Base-by-base conservation (phyloP, 2,888 invertebrate genomes). In the Resseliella maxima region DNA sequence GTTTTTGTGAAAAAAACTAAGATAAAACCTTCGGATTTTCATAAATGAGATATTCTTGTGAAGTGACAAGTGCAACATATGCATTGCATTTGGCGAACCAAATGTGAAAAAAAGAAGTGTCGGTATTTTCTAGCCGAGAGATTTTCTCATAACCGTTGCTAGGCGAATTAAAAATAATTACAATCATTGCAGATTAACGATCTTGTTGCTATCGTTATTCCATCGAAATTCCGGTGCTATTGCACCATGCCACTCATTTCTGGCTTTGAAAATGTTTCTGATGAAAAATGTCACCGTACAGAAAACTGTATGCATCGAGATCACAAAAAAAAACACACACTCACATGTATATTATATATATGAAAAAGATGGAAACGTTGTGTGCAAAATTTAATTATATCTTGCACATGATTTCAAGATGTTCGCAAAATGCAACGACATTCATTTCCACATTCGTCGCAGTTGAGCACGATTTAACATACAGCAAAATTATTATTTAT, bases 51-150 rank as follows among this genome's bases (percentile, higher is more conserved):
- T 72, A 31, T 72, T 31, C 24, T 15, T 24, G 59, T 59, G 59
- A 59, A 59, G 72, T 72, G 72, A 72, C 72, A 72, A 72, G 72
- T 72, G 35, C 72, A 72, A 72, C 72, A 72, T 72, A 72, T 72
- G 72, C 72, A 35, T 15, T 72, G 31, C 72, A 72, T 72, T 72
- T 72, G 31, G 27, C 72, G 24, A 50, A 18, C 15, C 41, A 41
- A 41, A 41, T 41, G 41, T n/a, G 41, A 41, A 41, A 41, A 41
- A 41, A 12, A 18, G 21, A 10, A 24, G 5, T 15, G 24, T 3
- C 24, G 24, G 59, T 24, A 59, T 59, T 59, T 24, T 24, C n/a
- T 5, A 50, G 46, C 41, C 15, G 2, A 18, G 24, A 3, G 59
- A 27, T 72, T 72, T 72, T 72, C 31, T 72, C 31, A 72, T 72